phyloP scores from a whole-genome alignment of 2,113 vertebrate genomes.

The Phaetusa simplex region DNA sequence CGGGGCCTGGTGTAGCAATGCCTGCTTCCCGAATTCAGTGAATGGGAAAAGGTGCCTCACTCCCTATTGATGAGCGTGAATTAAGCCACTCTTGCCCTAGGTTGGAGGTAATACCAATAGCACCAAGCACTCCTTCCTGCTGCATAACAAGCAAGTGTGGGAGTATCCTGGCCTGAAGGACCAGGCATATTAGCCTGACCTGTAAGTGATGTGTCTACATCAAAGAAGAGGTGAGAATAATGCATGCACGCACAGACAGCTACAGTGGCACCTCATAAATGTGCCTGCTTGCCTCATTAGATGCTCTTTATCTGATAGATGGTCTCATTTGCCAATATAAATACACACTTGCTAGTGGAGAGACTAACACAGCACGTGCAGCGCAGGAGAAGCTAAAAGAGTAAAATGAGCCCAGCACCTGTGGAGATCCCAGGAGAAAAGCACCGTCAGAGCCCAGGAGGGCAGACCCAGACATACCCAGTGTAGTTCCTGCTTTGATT shows the following conservation, averaged over 20 bases:
- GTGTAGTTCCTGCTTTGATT: not conserved
- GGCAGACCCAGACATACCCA: not conserved
- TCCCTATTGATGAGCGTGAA: not conserved
- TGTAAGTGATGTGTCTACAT: not conserved
- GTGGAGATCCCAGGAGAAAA: not conserved
- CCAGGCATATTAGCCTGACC: not conserved
- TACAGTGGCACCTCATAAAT: not conserved
- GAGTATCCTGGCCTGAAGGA: not conserved
- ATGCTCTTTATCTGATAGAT: not conserved
- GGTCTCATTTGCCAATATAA: not conserved
- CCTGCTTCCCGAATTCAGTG: not conserved
- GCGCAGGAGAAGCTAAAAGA: not conserved
- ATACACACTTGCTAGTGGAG: not conserved
- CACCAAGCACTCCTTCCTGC: not conserved
- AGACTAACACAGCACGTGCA: not conserved
- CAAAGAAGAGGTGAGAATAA: not conserved
- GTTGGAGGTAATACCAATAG: not conserved
- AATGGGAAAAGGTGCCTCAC: not conserved
- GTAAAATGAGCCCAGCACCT: not conserved
- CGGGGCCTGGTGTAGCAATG: not conserved
- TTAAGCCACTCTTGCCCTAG: not conserved
- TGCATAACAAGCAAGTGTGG: not conserved
- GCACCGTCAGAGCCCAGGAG: rapidly evolving
- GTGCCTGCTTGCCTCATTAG: not conserved
- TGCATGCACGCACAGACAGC: rapidly evolving